Percentiles rank a stretch among this genome's conserved stretches.
Evolutionary conservation across 1,140 invertebrate genomes (phyloP).

Genomic region (Venturia canescens): DNA sequence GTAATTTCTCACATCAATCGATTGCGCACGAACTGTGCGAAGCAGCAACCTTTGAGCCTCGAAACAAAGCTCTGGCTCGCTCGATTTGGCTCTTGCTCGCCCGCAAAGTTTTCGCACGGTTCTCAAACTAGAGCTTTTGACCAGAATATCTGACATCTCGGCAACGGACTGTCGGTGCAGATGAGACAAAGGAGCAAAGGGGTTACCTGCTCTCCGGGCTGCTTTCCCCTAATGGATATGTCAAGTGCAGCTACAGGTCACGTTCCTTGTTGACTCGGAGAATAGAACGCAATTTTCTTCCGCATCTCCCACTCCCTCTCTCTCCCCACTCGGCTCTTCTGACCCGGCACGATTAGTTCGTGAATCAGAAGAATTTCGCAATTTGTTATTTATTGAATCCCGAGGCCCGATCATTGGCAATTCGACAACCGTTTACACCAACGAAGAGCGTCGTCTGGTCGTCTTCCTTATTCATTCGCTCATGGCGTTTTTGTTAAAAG

Average conservation of each 20-base stretch:
- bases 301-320: neutral
- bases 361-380: too few relatives aligned
- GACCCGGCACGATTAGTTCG: too few relatives aligned
- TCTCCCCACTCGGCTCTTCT: neutral
- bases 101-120: neutral
- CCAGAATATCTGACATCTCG: neutral
- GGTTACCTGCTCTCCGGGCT: neutral
- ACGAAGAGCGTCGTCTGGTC: too few relatives aligned
- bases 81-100: neutral
- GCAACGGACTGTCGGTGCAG: conserved; percentile 1
- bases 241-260: conserved; percentile 52
- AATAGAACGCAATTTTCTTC: neutral
- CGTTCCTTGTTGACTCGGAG: neutral
- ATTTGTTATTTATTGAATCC: too few relatives aligned
- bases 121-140: neutral
- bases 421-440: too few relatives aligned
- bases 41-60: neutral
- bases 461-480: too few relatives aligned
- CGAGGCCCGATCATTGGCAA: too few relatives aligned
- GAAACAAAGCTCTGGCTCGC: neutral
- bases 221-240: conserved; percentile 55
- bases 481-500: too few relatives aligned
- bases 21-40: neutral
- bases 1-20: too few relatives aligned
- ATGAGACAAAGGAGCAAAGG: neutral